Conservation (phyloP, 2,797 vertebrate species). For the Platalea minor region DNA sequence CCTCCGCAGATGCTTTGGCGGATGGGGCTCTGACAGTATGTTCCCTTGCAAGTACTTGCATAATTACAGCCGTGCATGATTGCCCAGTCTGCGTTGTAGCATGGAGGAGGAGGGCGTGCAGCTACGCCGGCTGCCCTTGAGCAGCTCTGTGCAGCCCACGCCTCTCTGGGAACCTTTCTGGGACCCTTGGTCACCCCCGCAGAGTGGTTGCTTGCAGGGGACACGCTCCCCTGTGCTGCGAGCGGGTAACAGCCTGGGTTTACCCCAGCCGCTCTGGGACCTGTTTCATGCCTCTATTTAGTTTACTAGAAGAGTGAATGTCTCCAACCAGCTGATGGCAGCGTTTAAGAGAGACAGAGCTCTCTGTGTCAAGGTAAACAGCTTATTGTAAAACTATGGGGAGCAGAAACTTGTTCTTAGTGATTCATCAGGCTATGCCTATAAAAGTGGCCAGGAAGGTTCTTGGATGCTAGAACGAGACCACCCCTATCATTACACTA, state of each 20-base stretch:
- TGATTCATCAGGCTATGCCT: neutral
- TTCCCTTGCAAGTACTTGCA: neutral
- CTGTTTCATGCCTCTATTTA: neutral
- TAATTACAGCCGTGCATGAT: accelerated
- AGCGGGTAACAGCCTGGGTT: too few species aligned
- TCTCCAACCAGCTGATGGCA: neutral
- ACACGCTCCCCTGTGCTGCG: accelerated
- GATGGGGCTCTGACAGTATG: accelerated
- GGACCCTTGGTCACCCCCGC: accelerated
- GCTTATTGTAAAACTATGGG: neutral
- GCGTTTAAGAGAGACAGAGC: accelerated
- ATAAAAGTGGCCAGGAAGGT: neutral
- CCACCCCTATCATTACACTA: neutral
- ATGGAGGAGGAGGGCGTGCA: accelerated
- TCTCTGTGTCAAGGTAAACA: neutral
- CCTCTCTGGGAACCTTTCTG: too few species aligned
- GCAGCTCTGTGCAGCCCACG: accelerated
- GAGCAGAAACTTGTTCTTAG: neutral
- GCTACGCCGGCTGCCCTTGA: neutral
- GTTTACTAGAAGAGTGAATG: neutral
- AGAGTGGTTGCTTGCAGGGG: neutral
- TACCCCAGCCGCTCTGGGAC: neutral
- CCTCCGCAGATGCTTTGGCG: neutral
- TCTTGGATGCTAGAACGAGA: too few species aligned
- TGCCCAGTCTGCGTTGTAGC: too few species aligned